Evolutionary conservation across 2,113 vertebrate species (phyloP).

Genomic region (Circaetus gallicus): DNA sequence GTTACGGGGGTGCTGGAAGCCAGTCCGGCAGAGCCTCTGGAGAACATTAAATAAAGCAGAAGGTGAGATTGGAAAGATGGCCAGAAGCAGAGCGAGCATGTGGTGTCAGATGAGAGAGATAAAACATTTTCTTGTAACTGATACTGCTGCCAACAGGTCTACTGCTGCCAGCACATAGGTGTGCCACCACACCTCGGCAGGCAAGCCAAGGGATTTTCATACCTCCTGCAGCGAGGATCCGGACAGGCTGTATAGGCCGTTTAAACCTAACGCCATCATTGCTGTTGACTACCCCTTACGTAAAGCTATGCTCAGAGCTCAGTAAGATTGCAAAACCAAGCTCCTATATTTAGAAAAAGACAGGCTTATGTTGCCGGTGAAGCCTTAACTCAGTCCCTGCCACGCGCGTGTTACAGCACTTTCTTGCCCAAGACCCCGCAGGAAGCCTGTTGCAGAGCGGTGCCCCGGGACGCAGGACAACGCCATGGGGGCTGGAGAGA

Average conservation of each 20-base stretch:
- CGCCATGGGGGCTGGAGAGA: background rate
- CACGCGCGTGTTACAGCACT: background rate
- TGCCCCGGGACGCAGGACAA: background rate
- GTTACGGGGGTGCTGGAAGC: background rate
- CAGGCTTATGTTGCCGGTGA: background rate
- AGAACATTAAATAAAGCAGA: background rate
- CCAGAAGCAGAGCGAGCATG: background rate
- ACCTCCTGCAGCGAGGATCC: background rate
- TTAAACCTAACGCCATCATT: background rate
- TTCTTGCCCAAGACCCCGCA: background rate
- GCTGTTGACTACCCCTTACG: background rate
- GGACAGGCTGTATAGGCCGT: background rate
- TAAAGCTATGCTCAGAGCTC: background rate
- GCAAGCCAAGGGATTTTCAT: background rate
- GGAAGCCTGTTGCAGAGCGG: background rate
- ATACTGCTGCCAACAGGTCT: background rate
- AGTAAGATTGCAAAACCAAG: background rate
- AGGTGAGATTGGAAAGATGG: background rate
- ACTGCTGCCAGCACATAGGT: background rate
- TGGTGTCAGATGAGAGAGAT: conserved; percentile 5
- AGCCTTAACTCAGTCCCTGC: background rate
- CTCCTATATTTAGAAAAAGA: background rate
- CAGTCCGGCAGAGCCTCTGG: background rate
- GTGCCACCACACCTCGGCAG: background rate
- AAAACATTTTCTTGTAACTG: background rate